A percentile compares a stretch with the other conserved stretches of the same genome.
phyloP scores from a whole-genome alignment of 2,888 invertebrate species.

The Plebejus melissa region DNA sequence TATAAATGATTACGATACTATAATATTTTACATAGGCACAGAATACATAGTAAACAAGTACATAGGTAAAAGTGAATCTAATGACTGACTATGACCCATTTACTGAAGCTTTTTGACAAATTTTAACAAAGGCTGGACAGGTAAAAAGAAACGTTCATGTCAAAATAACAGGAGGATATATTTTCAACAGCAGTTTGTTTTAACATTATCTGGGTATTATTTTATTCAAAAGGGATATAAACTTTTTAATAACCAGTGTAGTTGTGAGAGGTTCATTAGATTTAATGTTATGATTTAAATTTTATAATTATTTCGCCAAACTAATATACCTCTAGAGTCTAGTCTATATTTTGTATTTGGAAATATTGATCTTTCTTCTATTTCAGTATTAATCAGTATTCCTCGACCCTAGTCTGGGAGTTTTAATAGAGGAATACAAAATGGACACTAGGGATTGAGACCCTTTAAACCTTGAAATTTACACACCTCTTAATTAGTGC shows the following conservation, averaged over 20 bases:
- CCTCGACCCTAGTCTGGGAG: slow-evolving; percentile 45
- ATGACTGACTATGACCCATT: too few species aligned
- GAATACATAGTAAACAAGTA: too few species aligned
- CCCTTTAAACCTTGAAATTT: slow-evolving; percentile 33
- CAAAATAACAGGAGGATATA: neutral
- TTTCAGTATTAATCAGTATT: slow-evolving; percentile 10
- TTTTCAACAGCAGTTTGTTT: neutral
- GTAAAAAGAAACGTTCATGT: neutral
- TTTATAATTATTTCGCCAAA: neutral
- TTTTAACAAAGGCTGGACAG: too few species aligned
- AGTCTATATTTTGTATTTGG: neutral
- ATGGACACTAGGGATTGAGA: slow-evolving; percentile 32
- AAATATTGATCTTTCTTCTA: neutral
- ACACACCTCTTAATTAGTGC: slow-evolving; percentile 31
- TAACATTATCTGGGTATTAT: neutral
- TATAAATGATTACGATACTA: neutral
- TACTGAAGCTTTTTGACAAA: too few species aligned
- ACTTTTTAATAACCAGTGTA: neutral
- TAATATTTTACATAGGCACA: neutral
- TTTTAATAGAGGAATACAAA: slow-evolving; percentile 55
- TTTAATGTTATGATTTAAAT: too few species aligned
- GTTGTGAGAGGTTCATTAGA: neutral
- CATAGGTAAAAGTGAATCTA: too few species aligned
- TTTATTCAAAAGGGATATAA: neutral
- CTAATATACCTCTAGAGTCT: neutral